Conservation (phyloP, 2,888 invertebrate genomes). For the Poecilobothrus nobilitatus region DNA sequence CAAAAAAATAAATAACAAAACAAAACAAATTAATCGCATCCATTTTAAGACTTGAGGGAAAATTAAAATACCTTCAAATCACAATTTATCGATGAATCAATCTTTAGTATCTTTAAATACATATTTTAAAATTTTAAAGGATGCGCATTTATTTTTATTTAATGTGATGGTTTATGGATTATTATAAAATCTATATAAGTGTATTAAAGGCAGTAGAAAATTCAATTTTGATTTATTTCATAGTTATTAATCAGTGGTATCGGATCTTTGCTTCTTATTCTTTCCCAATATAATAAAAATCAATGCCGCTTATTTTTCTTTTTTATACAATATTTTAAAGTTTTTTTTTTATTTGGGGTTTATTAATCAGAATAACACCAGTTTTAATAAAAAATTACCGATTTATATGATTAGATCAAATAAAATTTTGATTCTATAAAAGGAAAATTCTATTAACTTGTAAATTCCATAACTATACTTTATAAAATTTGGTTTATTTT, state of each 20-base stretch:
- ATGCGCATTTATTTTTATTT: not conserved
- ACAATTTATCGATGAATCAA: slow-evolving; percentile 3
- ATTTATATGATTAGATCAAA: not conserved
- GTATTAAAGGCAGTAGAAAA: not conserved
- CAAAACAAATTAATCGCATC: not conserved
- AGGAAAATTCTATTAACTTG: too few relatives aligned
- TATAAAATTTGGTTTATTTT: too few relatives aligned
- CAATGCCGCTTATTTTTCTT: not conserved
- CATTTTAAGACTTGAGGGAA: not conserved
- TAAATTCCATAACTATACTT: too few relatives aligned
- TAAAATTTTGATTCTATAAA: too few relatives aligned
- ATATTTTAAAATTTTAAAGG: not conserved
- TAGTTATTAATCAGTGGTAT: not conserved
- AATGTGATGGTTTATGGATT: not conserved
- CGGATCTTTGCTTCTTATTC: not conserved
- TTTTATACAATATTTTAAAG: too few relatives aligned
- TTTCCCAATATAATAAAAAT: not conserved
- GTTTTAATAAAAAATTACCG: not conserved
- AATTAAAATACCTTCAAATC: not conserved
- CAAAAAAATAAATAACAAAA: too few relatives aligned
- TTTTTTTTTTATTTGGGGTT: too few relatives aligned
- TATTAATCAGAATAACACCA: not conserved
- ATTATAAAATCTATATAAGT: slow-evolving; percentile 1
- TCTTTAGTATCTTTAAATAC: not conserved
- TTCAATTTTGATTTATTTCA: not conserved